Evolutionary conservation across 2,888 invertebrate species (phyloP).

Genomic region (Temnothorax rugatulus): DNA sequence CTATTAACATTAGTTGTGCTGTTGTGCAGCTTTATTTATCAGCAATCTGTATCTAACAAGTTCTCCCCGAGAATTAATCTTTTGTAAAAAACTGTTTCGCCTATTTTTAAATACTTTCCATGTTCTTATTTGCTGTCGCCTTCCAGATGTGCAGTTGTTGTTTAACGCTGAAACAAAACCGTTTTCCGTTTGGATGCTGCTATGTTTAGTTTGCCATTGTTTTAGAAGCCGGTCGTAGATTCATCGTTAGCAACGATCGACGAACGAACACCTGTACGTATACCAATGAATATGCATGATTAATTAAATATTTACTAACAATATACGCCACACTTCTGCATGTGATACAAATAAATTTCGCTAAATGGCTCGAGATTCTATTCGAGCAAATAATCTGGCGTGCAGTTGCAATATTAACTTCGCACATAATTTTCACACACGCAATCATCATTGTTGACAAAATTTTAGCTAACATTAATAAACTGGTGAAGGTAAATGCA

Average conservation of each 20-base stretch:
- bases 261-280: constrained; percentile 92
- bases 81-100: constrained; percentile 15
- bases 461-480: constrained; percentile 52
- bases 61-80: neutral
- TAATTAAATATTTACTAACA: constrained; percentile 28
- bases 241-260: constrained; percentile 86
- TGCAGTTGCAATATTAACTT: constrained; percentile 32
- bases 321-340: constrained; percentile 1
- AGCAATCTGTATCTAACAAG: neutral
- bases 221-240: constrained; percentile 82
- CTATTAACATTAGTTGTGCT: neutral
- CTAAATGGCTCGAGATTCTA: neutral
- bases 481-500: constrained; percentile 71
- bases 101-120: constrained; percentile 65
- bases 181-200: constrained; percentile 87
- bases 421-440: constrained; percentile 2
- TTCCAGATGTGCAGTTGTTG: constrained; percentile 86
- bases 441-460: constrained; percentile 3
- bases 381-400: neutral
- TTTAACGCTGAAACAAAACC: constrained; percentile 70
- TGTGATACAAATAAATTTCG: neutral
- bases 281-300: constrained; percentile 77
- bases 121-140: constrained; percentile 86
- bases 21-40: constrained; percentile 14
- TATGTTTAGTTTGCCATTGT: constrained; percentile 84